These are phyloP conservation scores for Paedocypris micromegethes DNA, from an alignment of 2,797 vertebrate genomes.

Conservation along the genomic window DNA sequence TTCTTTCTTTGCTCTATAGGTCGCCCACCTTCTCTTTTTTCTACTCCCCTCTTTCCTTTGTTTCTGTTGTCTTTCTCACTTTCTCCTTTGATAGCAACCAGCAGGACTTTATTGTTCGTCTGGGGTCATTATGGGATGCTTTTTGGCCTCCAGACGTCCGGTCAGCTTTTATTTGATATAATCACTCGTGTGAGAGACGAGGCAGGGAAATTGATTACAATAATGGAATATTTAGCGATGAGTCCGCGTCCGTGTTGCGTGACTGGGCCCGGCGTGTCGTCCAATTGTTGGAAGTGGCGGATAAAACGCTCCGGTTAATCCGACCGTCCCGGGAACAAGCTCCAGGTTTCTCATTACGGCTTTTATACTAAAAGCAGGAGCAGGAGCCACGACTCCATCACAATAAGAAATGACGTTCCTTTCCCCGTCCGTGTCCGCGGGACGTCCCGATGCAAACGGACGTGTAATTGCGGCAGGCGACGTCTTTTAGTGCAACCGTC, in stretches of 20 bases:
- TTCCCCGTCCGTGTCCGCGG: constrained; percentile 9
- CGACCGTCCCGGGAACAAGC: constrained; percentile 16
- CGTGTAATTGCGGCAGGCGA: constrained; percentile 34
- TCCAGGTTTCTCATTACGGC: constrained; percentile 29
- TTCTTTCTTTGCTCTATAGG: too few species aligned
- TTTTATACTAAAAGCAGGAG: constrained; percentile 29
- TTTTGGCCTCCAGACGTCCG: too few species aligned
- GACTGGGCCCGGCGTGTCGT: not conserved
- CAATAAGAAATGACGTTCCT: constrained; percentile 39
- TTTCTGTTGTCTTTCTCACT: too few species aligned
- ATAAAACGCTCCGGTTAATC: constrained; percentile 41
- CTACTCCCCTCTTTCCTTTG: too few species aligned
- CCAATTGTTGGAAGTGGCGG: constrained; percentile 23
- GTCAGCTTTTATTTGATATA: not conserved
- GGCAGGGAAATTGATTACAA: constrained; percentile 10
- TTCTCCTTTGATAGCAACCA: too few species aligned
- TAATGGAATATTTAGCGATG: constrained; percentile 22
- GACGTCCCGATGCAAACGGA: constrained; percentile 1
- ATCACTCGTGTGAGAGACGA: not conserved
- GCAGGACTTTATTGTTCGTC: too few species aligned
- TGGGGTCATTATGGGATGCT: too few species aligned
- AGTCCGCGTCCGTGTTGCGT: not conserved
- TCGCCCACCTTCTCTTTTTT: too few species aligned
- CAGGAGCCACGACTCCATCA: constrained; percentile 30
- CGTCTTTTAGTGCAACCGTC: constrained; percentile 44